phyloP scores from a whole-genome alignment of 2,797 vertebrate genomes.

The Erethizon dorsatum region DNA sequence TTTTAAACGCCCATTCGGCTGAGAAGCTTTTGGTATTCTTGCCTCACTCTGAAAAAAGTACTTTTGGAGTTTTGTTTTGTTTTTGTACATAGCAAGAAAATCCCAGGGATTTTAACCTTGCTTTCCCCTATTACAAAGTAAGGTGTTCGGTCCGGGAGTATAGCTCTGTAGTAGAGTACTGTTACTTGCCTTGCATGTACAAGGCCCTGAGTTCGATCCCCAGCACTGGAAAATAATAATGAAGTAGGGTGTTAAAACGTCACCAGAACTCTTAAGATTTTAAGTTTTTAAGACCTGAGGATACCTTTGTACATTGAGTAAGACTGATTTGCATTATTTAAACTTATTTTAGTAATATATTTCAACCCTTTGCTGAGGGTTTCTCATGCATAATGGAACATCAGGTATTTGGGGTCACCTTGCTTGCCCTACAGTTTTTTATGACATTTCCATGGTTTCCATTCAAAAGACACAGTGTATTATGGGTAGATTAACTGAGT shows the following conservation, averaged over 20 bases:
- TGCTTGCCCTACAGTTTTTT: not conserved
- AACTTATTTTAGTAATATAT: not conserved
- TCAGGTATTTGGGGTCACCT: not conserved
- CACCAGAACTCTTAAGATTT: not conserved
- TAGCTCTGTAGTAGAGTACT: not conserved
- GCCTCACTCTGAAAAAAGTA: not conserved
- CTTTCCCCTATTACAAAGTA: not conserved
- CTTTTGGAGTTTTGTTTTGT: not conserved
- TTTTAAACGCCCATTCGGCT: slow-evolving; percentile 18
- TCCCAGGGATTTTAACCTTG: not conserved
- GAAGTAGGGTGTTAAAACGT: not conserved
- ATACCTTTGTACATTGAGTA: not conserved
- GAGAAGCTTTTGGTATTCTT: not conserved
- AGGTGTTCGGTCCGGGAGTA: not conserved
- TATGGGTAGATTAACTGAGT: not conserved
- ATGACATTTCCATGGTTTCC: not conserved
- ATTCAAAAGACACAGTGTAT: not conserved
- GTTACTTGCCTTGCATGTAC: not conserved
- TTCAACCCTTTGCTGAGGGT: not conserved
- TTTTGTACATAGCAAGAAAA: slow-evolving; percentile 4
- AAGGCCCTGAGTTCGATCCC: not conserved
- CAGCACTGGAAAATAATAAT: not conserved
- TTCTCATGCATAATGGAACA: rapidly evolving
- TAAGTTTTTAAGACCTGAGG: slow-evolving; percentile 7
- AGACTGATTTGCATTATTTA: slow-evolving; percentile 42